These are phyloP conservation scores for Carcinoscorpius rotundicauda DNA, from an alignment of 1,140 invertebrate genomes.

Conservation along the genomic window DNA sequence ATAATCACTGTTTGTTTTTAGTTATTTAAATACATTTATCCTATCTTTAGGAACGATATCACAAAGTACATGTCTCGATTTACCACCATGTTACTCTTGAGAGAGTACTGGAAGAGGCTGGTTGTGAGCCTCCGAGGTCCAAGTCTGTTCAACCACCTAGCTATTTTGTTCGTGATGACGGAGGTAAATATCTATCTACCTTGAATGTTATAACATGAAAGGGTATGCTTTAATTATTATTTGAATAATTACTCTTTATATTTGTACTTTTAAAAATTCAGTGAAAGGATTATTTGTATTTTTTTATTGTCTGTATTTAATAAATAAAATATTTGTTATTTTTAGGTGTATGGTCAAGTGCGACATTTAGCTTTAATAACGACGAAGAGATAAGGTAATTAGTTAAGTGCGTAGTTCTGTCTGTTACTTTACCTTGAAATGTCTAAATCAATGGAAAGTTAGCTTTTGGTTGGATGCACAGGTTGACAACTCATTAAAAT, in stretches of 20 bases:
- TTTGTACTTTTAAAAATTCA: background rate
- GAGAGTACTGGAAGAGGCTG: slow-evolving; percentile 12
- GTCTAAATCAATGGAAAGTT: too few species aligned
- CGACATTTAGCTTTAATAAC: too few species aligned
- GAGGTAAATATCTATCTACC: background rate
- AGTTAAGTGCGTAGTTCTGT: too few species aligned
- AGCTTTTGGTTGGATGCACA: too few species aligned
- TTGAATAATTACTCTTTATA: background rate
- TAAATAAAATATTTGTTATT: too few species aligned
- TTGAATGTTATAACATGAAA: background rate
- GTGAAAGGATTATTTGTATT: too few species aligned
- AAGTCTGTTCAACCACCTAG: slow-evolving; percentile 11
- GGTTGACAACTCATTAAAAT: too few species aligned
- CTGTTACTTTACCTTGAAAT: too few species aligned
- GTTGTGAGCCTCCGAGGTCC: slow-evolving; percentile 7
- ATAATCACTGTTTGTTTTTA: too few species aligned
- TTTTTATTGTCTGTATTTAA: too few species aligned
- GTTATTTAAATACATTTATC: background rate
- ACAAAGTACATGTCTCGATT: slow-evolving; percentile 14
- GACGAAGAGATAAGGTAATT: too few species aligned
- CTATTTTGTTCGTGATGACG: slow-evolving; percentile 8
- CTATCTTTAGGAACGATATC: slow-evolving; percentile 18
- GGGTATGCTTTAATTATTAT: background rate
- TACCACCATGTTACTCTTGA: slow-evolving; percentile 12
- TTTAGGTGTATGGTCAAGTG: too few species aligned